Percentiles rank a stretch among this genome's conserved stretches.
Conservation (phyloP, 2,113 vertebrate species). For the Corynorhinus townsendii region DNA sequence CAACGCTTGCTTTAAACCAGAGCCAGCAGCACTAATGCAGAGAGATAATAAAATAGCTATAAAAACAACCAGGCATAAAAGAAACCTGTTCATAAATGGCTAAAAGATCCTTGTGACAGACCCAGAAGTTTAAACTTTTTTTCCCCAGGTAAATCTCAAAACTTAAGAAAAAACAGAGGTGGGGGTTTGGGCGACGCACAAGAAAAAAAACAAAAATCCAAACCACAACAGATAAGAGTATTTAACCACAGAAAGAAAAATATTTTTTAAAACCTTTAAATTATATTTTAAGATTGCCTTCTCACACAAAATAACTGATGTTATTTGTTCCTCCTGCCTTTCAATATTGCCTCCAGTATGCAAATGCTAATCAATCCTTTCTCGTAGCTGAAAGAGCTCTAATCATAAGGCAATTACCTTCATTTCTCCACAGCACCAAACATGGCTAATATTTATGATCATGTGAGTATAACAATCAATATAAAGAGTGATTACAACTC, state of each 20-base stretch:
- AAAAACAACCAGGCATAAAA: constrained; percentile 74
- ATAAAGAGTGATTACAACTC: constrained; percentile 81
- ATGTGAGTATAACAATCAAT: constrained; percentile 85
- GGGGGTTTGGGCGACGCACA: background rate
- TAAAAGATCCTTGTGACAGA: constrained; percentile 75
- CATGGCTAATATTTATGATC: constrained; percentile 88
- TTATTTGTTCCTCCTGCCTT: constrained; percentile 75
- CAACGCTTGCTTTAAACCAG: constrained; percentile 78
- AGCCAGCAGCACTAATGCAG: constrained; percentile 78
- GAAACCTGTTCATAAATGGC: constrained; percentile 73
- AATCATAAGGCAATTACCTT: constrained; percentile 88
- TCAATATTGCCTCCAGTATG: constrained; percentile 81
- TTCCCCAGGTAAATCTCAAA: constrained; percentile 50
- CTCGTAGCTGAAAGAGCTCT: constrained; percentile 83
- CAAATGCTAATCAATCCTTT: constrained; percentile 85
- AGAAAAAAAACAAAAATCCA: background rate
- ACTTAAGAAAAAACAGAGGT: constrained; percentile 58
- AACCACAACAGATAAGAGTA: constrained; percentile 37
- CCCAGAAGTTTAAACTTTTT: constrained; percentile 77
- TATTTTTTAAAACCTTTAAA: constrained; percentile 57
- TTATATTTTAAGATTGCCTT: constrained; percentile 72
- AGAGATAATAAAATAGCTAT: constrained; percentile 76
- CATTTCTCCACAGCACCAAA: constrained; percentile 85
- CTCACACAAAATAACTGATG: constrained; percentile 76
- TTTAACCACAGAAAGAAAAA: constrained; percentile 48